These are phyloP conservation scores for Candidula unifasciata DNA, from an alignment of 2,888 invertebrate species.

Conservation along the genomic window DNA sequence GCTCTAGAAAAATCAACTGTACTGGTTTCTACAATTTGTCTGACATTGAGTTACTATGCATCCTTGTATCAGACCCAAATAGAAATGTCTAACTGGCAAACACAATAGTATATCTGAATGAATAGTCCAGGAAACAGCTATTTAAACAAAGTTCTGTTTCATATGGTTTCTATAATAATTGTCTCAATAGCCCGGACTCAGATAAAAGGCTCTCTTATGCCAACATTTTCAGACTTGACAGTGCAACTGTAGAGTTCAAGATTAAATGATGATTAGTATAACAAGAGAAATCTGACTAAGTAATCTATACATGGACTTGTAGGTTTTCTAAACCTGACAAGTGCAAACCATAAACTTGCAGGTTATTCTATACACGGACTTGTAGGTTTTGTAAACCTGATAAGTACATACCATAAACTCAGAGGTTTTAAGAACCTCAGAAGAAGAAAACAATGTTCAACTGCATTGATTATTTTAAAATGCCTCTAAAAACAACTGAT, in stretches of 20 bases:
- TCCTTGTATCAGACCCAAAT: no score
- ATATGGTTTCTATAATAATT: no score
- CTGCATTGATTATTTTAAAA: not conserved
- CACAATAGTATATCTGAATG: no score
- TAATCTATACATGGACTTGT: conserved; percentile 40
- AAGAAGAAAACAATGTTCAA: not conserved
- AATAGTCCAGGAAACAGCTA: no score
- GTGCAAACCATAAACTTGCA: not conserved
- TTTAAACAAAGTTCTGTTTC: no score
- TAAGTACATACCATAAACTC: not conserved
- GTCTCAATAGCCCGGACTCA: no score
- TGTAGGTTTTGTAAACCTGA: conserved; percentile 47
- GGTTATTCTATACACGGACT: conserved; percentile 39
- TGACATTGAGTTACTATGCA: no score
- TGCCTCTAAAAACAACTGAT: not conserved
- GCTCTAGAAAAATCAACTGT: no score
- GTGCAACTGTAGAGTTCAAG: conserved; percentile 4
- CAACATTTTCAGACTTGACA: not conserved
- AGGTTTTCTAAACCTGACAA: conserved; percentile 46
- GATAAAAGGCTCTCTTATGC: no score
- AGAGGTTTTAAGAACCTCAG: conserved; percentile 42
- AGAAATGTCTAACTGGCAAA: no score
- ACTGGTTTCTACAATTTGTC: no score
- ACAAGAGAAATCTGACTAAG: no score
- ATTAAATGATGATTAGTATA: not conserved